These are phyloP conservation scores for Eupristina koningsbergeri DNA, from an alignment of 1,140 invertebrate genomes.

Conservation along the genomic window DNA sequence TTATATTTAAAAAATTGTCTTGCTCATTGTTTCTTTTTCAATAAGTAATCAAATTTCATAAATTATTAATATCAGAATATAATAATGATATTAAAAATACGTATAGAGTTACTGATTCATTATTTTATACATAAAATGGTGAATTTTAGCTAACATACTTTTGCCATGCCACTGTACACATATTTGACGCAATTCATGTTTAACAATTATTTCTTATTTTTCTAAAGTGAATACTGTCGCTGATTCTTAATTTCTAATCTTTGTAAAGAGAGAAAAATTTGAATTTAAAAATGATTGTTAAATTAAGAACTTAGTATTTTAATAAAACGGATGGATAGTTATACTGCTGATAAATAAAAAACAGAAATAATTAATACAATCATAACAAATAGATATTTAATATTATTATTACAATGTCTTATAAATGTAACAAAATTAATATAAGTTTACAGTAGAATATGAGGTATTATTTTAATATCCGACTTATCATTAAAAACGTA, in stretches of 20 bases:
- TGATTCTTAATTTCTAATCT: constrained; percentile 65
- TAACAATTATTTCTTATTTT: constrained; percentile 69
- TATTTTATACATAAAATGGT: constrained; percentile 61
- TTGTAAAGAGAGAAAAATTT: constrained; percentile 46
- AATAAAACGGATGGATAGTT: too few species aligned
- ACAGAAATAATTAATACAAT: too few species aligned
- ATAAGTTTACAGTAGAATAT: constrained; percentile 29
- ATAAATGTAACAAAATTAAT: constrained; percentile 37
- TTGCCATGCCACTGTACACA: constrained; percentile 71
- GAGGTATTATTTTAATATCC: constrained; percentile 29
- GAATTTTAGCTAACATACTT: constrained; percentile 62
- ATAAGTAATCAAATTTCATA: constrained; percentile 1
- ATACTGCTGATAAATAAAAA: too few species aligned
- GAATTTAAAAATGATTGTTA: too few species aligned
- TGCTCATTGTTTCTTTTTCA: too few species aligned
- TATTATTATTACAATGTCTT: background rate
- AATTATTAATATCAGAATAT: constrained; percentile 30
- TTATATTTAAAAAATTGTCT: too few species aligned
- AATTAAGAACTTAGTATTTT: too few species aligned
- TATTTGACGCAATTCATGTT: constrained; percentile 65
- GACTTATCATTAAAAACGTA: constrained; percentile 27
- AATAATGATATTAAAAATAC: constrained; percentile 1
- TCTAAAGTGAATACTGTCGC: constrained; percentile 70
- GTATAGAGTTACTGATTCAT: constrained; percentile 53
- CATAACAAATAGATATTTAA: background rate